Evolutionary conservation across 2,113 vertebrate genomes (phyloP).

Genomic region (Mesembrinibis cayennensis): DNA sequence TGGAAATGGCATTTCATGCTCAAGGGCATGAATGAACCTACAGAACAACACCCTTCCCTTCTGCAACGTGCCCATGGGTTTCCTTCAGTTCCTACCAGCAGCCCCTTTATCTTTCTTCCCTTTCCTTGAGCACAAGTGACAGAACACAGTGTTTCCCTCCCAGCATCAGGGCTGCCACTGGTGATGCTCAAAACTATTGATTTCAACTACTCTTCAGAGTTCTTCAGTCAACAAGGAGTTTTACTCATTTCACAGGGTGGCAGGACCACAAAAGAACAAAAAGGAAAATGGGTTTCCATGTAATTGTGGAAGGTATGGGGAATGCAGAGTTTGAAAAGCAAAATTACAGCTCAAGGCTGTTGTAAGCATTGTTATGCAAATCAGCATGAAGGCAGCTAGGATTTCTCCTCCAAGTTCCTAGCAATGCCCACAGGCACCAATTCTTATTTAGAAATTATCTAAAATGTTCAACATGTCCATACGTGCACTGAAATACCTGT

Average conservation of each 20-base stretch:
- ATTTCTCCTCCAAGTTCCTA: neutral
- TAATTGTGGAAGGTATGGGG: constrained; percentile 24
- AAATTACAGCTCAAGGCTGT: constrained; percentile 52
- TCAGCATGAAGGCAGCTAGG: neutral
- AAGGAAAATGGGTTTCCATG: constrained; percentile 19
- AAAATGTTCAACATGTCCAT: neutral
- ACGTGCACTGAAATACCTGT: constrained; percentile 2
- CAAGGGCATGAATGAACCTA: neutral
- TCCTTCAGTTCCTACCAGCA: neutral
- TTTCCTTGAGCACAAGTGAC: neutral
- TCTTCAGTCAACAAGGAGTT: neutral
- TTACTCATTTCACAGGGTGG: neutral
- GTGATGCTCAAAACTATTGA: neutral
- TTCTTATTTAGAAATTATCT: constrained; percentile 63
- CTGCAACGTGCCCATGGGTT: neutral
- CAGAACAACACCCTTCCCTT: neutral
- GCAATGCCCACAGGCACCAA: constrained; percentile 29
- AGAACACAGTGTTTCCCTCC: neutral
- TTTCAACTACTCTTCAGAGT: constrained; percentile 4
- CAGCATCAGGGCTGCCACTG: neutral
- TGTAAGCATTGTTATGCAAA: constrained; percentile 62
- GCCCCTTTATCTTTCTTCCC: neutral
- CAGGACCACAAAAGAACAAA: constrained; percentile 17
- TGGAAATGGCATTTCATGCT: neutral
- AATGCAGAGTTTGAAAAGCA: constrained; percentile 25